Evolutionary conservation across 35 echinoderm and acorn worm genomes (phyloP).

Genomic region (Patiria miniata): DNA sequence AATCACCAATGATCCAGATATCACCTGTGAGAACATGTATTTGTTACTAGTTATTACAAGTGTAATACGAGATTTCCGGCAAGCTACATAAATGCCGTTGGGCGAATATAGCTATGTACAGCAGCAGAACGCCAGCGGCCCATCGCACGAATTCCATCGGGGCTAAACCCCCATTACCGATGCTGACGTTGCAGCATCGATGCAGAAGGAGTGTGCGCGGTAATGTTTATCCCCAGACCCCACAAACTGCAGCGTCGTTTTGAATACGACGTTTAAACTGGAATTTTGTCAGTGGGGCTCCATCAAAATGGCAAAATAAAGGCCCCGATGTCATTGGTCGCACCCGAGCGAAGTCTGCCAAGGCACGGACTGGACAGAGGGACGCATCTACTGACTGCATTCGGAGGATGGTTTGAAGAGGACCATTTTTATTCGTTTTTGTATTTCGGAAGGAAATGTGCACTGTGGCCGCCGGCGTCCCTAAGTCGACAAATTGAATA

Average conservation of each 20-base stretch:
- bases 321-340: background rate
- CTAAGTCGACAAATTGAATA: background rate
- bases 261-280: background rate
- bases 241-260: background rate
- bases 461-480: too few relatives aligned
- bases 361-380: background rate
- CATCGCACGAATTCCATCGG: too few relatives aligned
- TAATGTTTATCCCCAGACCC: background rate
- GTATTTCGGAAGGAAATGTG: background rate
- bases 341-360: background rate
- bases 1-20: conserved; percentile 34
- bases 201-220: too few relatives aligned
- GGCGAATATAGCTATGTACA: background rate
- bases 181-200: too few relatives aligned
- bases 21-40: background rate
- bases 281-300: background rate
- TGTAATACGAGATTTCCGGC: background rate
- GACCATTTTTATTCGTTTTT: background rate
- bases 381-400: background rate
- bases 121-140: conserved; percentile 20
- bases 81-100: background rate
- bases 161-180: too few relatives aligned
- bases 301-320: conserved; percentile 17
- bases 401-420: background rate
- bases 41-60: too few relatives aligned